A percentile compares a stretch with the other conserved stretches of the same genome.
These are phyloP conservation scores for Pyrgus malvae DNA, from an alignment of 2,888 invertebrate species.

Conservation along the genomic window DNA sequence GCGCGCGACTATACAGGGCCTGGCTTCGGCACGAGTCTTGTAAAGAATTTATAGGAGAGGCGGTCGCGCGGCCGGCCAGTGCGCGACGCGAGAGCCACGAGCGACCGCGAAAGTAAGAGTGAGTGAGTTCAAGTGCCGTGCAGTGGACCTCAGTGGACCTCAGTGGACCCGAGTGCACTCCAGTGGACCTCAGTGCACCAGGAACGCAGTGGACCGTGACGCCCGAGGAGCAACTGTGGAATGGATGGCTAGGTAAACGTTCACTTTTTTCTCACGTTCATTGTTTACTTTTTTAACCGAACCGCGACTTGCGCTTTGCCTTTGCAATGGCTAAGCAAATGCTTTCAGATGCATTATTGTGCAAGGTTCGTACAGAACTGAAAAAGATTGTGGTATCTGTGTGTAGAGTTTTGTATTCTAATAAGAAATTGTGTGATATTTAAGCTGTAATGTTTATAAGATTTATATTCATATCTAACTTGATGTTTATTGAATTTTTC, in stretches of 20 bases:
- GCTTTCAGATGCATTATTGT: neutral
- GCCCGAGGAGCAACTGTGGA: constrained; percentile 32
- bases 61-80: constrained; percentile 60
- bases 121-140: constrained; percentile 44
- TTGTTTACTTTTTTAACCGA: constrained; percentile 18
- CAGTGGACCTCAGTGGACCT: constrained; percentile 48
- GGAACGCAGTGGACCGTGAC: constrained; percentile 28
- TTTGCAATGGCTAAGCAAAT: neutral
- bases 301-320: neutral
- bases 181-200: constrained; percentile 28
- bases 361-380: neutral
- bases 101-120: constrained; percentile 55
- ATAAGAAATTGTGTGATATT: too few species aligned
- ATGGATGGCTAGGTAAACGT: constrained; percentile 47
- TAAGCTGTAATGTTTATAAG: too few species aligned
- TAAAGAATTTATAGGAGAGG: constrained; percentile 77
- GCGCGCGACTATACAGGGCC: constrained; percentile 70
- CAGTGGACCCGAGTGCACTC: constrained; percentile 49
- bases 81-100: constrained; percentile 42
- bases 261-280: constrained; percentile 10
- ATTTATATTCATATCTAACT: too few species aligned
- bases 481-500: too few species aligned
- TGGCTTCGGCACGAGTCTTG: constrained; percentile 71
- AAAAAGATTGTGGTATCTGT: too few species aligned
- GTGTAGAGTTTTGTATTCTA: too few species aligned